Evolutionary conservation across 2,113 vertebrate species (phyloP).

Genomic region (Semnornis frantzii): DNA sequence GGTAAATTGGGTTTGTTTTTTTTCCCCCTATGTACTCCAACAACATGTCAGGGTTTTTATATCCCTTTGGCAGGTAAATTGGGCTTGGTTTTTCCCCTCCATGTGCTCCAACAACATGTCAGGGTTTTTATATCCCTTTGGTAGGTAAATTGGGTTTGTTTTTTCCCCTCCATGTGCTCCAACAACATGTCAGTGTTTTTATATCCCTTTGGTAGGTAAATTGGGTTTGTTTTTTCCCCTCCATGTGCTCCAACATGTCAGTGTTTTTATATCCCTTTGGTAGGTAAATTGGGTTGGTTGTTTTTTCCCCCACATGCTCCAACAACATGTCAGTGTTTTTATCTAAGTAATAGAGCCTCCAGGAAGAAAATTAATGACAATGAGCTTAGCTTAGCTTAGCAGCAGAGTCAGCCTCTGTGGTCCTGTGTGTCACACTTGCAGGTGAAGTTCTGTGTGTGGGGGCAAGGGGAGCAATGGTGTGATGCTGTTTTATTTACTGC

Average conservation of each 20-base stretch:
- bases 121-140: no score
- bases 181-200: background rate
- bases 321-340: background rate
- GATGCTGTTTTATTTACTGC: background rate
- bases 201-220: background rate
- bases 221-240: no score
- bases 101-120: no score
- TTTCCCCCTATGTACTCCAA: background rate
- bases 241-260: no score
- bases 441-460: background rate
- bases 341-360: background rate
- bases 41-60: background rate
- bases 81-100: no score
- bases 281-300: no score
- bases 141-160: no score
- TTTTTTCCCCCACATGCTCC: no score
- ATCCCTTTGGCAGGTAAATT: no score
- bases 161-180: no score
- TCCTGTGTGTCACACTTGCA: background rate
- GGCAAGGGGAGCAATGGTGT: background rate
- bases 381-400: background rate
- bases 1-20: background rate
- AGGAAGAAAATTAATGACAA: constrained; percentile 19
- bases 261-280: no score
- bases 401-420: background rate